These are phyloP conservation scores for Panopea generosa DNA, from an alignment of 2,888 invertebrate species.

Conservation along the genomic window DNA sequence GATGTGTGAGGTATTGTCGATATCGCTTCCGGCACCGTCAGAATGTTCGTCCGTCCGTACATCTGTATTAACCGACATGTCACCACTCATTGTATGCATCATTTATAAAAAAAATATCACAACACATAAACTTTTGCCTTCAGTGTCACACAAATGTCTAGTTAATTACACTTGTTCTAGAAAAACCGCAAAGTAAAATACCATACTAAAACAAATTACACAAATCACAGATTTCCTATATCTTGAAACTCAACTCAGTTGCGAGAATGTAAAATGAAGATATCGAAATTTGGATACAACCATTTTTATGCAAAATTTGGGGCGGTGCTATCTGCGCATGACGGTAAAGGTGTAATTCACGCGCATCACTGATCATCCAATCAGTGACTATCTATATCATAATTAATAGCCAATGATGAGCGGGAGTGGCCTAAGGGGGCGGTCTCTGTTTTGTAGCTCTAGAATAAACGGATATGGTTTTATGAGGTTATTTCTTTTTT, in stretches of 20 bases:
- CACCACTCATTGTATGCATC: conserved; percentile 56
- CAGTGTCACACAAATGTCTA: too few relatives aligned
- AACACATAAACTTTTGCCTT: too few relatives aligned
- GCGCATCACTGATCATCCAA: conserved; percentile 53
- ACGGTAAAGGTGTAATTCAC: conserved; percentile 26
- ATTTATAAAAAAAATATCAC: neutral
- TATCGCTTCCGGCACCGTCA: conserved; percentile 53
- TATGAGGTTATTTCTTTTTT: too few relatives aligned
- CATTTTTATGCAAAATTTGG: conserved; percentile 64
- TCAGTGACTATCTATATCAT: conserved; percentile 22
- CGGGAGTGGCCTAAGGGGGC: conserved; percentile 45
- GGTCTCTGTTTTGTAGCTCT: conserved; percentile 25
- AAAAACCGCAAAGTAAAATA: neutral
- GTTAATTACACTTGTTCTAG: too few relatives aligned
- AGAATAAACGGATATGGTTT: too few relatives aligned
- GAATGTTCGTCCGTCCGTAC: conserved; percentile 49
- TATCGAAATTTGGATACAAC: conserved; percentile 25
- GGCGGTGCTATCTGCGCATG: conserved; percentile 55
- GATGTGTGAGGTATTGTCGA: conserved; percentile 54
- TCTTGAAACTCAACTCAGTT: conserved; percentile 6
- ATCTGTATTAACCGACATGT: conserved; percentile 15
- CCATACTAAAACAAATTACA: neutral
- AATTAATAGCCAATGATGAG: conserved; percentile 52
- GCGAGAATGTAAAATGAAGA: conserved; percentile 44
- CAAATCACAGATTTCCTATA: neutral